phyloP scores from a whole-genome alignment of 1,140 invertebrate species.

The Musca vetustissima region DNA sequence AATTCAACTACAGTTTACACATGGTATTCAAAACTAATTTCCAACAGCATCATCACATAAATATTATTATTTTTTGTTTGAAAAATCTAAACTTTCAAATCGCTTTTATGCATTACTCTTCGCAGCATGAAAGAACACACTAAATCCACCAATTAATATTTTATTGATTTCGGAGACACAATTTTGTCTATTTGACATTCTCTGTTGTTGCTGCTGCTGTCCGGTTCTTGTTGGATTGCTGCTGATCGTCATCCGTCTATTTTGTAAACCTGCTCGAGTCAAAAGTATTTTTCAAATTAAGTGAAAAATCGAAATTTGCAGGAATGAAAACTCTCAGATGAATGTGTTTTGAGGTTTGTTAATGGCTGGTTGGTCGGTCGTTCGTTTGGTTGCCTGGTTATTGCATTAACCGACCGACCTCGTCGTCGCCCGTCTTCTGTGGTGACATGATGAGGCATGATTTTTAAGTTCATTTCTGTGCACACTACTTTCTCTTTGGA shows the following conservation, averaged over 20 bases:
- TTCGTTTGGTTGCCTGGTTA: too few relatives aligned
- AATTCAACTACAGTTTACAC: background rate
- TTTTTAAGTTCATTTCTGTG: background rate
- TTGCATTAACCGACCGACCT: too few relatives aligned
- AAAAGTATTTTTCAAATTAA: constrained; percentile 18
- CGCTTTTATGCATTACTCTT: too few relatives aligned
- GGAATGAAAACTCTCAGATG: constrained; percentile 16
- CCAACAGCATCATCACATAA: background rate
- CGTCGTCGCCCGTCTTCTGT: background rate
- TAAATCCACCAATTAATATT: too few relatives aligned
- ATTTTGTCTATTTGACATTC: too few relatives aligned
- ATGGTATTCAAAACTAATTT: background rate
- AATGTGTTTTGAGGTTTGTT: background rate
- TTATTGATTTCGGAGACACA: too few relatives aligned
- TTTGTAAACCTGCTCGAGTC: background rate
- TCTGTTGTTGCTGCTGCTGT: too few relatives aligned
- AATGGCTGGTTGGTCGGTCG: too few relatives aligned
- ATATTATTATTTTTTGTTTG: too few relatives aligned
- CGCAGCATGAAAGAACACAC: too few relatives aligned
- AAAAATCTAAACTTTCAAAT: too few relatives aligned
- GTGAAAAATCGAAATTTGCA: constrained; percentile 22
- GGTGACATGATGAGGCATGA: constrained; percentile 16
- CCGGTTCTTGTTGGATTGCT: too few relatives aligned
- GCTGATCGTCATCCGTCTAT: constrained; percentile 1
- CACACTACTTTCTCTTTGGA: constrained; percentile 14